Evolutionary conservation across 2,888 invertebrate species (phyloP).

Genomic region (Catocala fraxini): DNA sequence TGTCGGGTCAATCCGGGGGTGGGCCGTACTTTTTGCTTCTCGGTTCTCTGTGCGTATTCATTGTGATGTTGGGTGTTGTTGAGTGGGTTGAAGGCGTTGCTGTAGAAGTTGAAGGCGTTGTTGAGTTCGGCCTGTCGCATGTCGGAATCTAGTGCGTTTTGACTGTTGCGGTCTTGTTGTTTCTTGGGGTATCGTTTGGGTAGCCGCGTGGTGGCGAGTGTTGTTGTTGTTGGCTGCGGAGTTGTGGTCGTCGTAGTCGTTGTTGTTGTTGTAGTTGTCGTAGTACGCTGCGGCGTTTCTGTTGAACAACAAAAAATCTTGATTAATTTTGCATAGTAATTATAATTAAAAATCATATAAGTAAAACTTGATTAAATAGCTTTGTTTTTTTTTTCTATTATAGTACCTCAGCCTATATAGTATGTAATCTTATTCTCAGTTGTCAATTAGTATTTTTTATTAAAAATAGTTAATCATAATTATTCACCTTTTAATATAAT

Average conservation of each 20-base stretch:
- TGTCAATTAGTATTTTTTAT: background rate
- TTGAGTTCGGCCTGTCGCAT: slow-evolving; percentile 72
- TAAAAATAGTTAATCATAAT: slow-evolving; percentile 6
- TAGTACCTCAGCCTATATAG: no score
- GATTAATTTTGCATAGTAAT: slow-evolving; percentile 17
- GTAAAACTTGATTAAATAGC: no score
- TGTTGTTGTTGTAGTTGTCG: slow-evolving; percentile 81
- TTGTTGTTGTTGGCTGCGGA: slow-evolving; percentile 66
- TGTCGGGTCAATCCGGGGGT: slow-evolving; percentile 73
- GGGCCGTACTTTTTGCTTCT: slow-evolving; percentile 80
- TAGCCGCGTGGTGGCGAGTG: slow-evolving; percentile 68
- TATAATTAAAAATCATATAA: slow-evolving; percentile 3
- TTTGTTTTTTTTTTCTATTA: no score
- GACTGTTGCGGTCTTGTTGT: slow-evolving; percentile 70
- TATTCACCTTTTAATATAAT: slow-evolving; percentile 92
- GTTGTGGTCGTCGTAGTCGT: slow-evolving; percentile 79
- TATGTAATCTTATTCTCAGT: no score
- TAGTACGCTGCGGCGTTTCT: slow-evolving; percentile 80
- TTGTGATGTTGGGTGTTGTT: slow-evolving; percentile 68
- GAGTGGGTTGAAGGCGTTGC: slow-evolving; percentile 62
- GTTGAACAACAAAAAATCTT: slow-evolving; percentile 60
- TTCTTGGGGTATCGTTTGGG: slow-evolving; percentile 80
- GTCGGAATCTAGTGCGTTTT: slow-evolving; percentile 77
- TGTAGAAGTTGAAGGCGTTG: slow-evolving; percentile 77
- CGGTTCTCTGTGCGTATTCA: slow-evolving; percentile 77